These are phyloP conservation scores for Stenchaetothrips biformis DNA, from an alignment of 2,888 invertebrate species.

Conservation along the genomic window DNA sequence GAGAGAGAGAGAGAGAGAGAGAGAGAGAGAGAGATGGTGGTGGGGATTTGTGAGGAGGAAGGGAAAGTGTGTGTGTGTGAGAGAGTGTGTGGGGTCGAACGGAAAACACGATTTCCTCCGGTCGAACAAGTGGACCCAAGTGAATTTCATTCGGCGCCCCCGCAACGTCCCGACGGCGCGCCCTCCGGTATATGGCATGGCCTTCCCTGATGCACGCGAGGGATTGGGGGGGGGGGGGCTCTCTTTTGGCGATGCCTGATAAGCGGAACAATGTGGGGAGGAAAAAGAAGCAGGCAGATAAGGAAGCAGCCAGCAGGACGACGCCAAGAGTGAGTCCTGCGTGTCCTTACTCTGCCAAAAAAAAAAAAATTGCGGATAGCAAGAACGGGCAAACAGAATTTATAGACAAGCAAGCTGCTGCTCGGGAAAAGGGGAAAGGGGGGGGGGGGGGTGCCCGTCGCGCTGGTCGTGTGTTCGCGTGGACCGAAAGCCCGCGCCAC, in stretches of 20 bases:
- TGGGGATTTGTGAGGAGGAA: background rate
- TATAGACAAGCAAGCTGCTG: too few relatives aligned
- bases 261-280: too few relatives aligned
- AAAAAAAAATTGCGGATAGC: too few relatives aligned
- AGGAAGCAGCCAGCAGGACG: too few relatives aligned
- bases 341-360: too few relatives aligned
- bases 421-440: background rate
- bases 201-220: background rate
- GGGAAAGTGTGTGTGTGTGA: background rate
- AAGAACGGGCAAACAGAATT: too few relatives aligned
- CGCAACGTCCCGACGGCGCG: background rate
- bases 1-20: background rate
- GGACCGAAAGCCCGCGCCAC: background rate
- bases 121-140: slow-evolving; percentile 14
- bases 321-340: too few relatives aligned
- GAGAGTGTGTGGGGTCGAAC: background rate
- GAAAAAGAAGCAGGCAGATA: too few relatives aligned
- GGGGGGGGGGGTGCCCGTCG: background rate
- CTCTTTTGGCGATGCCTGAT: too few relatives aligned
- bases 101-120: slow-evolving; percentile 17
- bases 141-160: background rate
- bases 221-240: background rate
- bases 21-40: background rate
- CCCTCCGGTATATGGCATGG: background rate
- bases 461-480: background rate